Base-by-base conservation (phyloP, 2,113 vertebrate genomes). In the Drymodes brunneopygia region DNA sequence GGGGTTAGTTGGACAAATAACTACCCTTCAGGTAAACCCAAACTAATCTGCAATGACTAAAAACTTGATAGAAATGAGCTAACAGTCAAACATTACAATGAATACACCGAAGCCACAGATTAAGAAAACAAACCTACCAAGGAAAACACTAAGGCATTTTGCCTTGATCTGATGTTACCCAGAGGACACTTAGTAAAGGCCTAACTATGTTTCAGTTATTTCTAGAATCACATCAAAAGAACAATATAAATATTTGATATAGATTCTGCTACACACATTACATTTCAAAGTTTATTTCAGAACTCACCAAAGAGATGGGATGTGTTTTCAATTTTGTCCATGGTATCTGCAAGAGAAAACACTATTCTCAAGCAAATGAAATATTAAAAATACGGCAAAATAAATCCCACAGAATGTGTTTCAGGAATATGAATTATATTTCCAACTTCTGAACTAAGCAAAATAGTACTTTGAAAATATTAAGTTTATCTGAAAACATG, bases 241-340 rank as follows among this genome's bases (percentile, higher is more conserved):
- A 60, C 15, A 35, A 56, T 28, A 78, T 33, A 81, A 89, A 78
- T 62, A 92, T 83, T 42, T 89, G 12, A 82, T 36, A 71, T 23
- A 57, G 36, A 65, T 94, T 85, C 48, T 74, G 28, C n/a, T 57
- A 60, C 33, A 75, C 7, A 65, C 28, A 80, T 9, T 20, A 83
- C 58, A 90, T 65, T 91, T 87, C 74, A 78, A 23, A 91, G 18
- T 23, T 64, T 60, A 78, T 79, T 79, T 88, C 73, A 92, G 45
- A 96, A 97, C 98, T 98, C 96, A 99, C 99, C 98, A 99, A 96
- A 93, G 97, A 98, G 90, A 99, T 99, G 22, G 99, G 99, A 87
- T 99, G 99, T 54, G 99, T 99, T 98, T 99, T 99, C 95, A 99
- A 89, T 97, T 99, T 99, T 84, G 99, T 99, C 99, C 99, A 99